These are phyloP conservation scores for Trinectes maculatus DNA, from an alignment of 2,113 vertebrate species.

Conservation along the genomic window DNA sequence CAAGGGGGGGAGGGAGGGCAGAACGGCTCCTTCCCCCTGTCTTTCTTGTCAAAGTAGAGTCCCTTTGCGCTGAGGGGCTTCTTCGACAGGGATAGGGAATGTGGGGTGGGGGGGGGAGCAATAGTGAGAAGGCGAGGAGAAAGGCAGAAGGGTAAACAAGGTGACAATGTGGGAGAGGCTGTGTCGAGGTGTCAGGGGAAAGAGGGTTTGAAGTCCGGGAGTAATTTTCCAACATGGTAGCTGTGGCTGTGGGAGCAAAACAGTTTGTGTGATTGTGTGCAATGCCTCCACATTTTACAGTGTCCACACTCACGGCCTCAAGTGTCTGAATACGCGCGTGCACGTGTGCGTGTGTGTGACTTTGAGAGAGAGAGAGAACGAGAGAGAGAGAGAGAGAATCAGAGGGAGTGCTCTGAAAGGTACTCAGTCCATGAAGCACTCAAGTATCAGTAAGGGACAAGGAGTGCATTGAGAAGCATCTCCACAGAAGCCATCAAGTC, in stretches of 20 bases:
- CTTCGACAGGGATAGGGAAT: constrained; percentile 6
- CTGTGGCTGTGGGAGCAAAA: constrained; percentile 40
- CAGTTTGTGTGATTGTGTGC: constrained; percentile 33
- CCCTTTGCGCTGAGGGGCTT: constrained; percentile 41
- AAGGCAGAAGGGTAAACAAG: constrained; percentile 52
- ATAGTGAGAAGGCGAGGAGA: not conserved
- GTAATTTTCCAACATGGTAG: constrained; percentile 65
- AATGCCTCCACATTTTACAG: constrained; percentile 37
- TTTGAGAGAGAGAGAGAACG: not conserved
- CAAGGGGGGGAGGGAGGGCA: constrained; percentile 31
- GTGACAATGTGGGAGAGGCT: constrained; percentile 51
- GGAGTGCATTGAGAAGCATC: constrained; percentile 54
- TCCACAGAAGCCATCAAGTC: constrained; percentile 59
- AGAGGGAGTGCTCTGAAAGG: constrained; percentile 57
- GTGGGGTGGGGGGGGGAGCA: constrained; percentile 6
- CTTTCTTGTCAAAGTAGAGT: constrained; percentile 51
- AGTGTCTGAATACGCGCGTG: constrained; percentile 32
- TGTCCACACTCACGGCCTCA: constrained; percentile 40
- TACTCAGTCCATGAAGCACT: constrained; percentile 57
- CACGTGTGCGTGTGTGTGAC: not conserved
- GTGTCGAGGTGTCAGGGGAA: constrained; percentile 37
- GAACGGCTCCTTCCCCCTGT: constrained; percentile 45
- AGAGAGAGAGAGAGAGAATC: not conserved
- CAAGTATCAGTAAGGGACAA: constrained; percentile 58
- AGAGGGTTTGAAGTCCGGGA: constrained; percentile 67